These are phyloP conservation scores for Pomacea canaliculata DNA, from an alignment of 2,888 invertebrate genomes.

Conservation along the genomic window DNA sequence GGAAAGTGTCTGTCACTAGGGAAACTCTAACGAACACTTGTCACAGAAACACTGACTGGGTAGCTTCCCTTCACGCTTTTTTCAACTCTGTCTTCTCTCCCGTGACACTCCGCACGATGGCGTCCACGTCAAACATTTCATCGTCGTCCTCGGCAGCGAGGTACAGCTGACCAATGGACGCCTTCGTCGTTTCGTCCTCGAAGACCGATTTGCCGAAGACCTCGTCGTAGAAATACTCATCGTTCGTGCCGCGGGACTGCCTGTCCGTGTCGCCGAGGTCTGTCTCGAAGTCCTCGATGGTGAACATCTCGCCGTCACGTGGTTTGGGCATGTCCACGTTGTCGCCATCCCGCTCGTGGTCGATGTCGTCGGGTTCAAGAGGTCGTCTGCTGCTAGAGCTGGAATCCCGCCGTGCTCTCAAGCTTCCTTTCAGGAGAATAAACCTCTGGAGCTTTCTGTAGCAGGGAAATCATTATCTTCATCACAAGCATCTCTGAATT, in stretches of 20 bases:
- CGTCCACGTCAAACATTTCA: constrained; percentile 32
- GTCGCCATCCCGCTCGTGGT: constrained; percentile 2
- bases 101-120: constrained; percentile 11
- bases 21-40: no score
- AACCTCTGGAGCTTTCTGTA: constrained; percentile 13
- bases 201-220: constrained; percentile 41
- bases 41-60: no score
- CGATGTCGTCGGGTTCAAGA: constrained; percentile 19
- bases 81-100: not conserved
- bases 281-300: constrained; percentile 25
- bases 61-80: no score
- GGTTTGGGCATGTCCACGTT: not conserved
- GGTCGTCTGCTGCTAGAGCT: constrained; percentile 20
- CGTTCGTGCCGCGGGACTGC: not conserved
- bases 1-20: no score
- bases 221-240: constrained; percentile 24
- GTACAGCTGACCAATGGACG: constrained; percentile 37
- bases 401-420: constrained; percentile 10
- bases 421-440: constrained; percentile 4
- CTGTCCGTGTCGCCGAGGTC: constrained; percentile 11
- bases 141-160: constrained; percentile 26
- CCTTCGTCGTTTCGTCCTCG: constrained; percentile 40
- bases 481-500: not conserved
- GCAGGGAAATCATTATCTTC: not conserved
- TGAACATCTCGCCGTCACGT: constrained; percentile 25